Evolutionary conservation across 2,888 invertebrate genomes (phyloP), one percentile per base, ranked within the genome.

Genomic region (Acanthacorydalis orientalis): DNA sequence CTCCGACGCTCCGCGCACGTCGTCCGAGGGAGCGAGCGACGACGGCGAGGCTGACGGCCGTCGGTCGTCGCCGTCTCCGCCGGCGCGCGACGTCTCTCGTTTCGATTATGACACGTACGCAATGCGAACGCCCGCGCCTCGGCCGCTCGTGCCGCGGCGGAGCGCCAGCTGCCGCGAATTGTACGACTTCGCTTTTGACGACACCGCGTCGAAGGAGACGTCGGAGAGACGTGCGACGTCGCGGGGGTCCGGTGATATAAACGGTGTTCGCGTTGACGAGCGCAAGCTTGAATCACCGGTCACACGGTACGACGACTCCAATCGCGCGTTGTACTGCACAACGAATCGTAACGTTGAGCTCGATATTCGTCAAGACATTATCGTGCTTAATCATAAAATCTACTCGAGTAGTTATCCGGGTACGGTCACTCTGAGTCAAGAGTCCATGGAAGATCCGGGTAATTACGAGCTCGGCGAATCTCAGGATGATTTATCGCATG

Each of bases 331-430:
- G 54, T 80, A 78, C 58, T 72, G 75, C 54, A 72, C 74, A 10
- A 74, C 73, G 57, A 80, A 81, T 7, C 73, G 73, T 53, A 67
- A 72, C 50, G 69, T 71, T 51, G 73, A 72, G 50, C 69, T 81
- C 50, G 84, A 84, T 60, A 71, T 75, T 7, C 77, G 76, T 57
- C 78, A 80, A 59, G 79, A 80, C 59, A 76, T 75, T 51, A 68
- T 72, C 51, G 63, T 76, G 46, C 71, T 75, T 1, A 72, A 81
- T 55, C 75, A 78, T 45, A 84, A 85, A 62, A 78, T 86, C 6
- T 88, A 87, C 66, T 87, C 87, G 16, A 85, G 85, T 52, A 86
- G 85, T 62, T 89, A 86, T 64, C 89, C 89, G 16, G 88, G 88
- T 48, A 85, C 84, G 46, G 77, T 78, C 4, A 76, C 79, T 49